Conservation (phyloP, 23 tunicate genomes). For the Diplosoma virens region DNA sequence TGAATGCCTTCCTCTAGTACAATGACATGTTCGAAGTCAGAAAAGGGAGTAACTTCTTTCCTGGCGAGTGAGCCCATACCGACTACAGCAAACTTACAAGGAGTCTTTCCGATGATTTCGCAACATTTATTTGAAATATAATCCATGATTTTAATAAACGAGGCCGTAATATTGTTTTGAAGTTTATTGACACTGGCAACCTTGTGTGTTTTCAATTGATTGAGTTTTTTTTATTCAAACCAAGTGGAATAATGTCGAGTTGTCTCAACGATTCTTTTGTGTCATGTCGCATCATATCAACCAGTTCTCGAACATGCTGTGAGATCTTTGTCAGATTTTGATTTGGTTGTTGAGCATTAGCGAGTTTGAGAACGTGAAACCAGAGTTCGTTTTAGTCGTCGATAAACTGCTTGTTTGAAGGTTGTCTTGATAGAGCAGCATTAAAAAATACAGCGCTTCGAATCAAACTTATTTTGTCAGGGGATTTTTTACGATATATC, state of each 20-base stretch:
- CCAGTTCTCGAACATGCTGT: background rate
- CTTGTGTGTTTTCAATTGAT: background rate
- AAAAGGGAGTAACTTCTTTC: constrained; percentile 46
- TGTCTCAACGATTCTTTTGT: background rate
- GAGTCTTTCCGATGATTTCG: constrained; percentile 43
- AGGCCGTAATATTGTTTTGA: constrained; percentile 16
- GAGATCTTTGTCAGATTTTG: background rate
- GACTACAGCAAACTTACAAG: constrained; percentile 38
- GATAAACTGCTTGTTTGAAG: background rate
- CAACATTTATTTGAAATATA: constrained; percentile 16
- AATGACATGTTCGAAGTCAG: constrained; percentile 44
- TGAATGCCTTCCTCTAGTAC: constrained; percentile 22
- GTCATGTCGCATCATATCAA: background rate
- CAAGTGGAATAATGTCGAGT: background rate
- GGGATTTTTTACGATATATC: no score
- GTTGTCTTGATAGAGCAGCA: constrained; percentile 3
- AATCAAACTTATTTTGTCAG: no score
- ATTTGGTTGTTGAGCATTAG: background rate
- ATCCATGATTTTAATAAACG: constrained; percentile 30
- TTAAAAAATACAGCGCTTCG: constrained; percentile 24
- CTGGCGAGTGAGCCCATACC: constrained; percentile 52
- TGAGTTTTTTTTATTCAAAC: background rate
- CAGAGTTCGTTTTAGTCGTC: constrained; percentile 4
- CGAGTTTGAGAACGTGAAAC: constrained; percentile 6
- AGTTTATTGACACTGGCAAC: background rate